phyloP scores from a whole-genome alignment of 2,797 vertebrate species.

The Pteropus rufus region DNA sequence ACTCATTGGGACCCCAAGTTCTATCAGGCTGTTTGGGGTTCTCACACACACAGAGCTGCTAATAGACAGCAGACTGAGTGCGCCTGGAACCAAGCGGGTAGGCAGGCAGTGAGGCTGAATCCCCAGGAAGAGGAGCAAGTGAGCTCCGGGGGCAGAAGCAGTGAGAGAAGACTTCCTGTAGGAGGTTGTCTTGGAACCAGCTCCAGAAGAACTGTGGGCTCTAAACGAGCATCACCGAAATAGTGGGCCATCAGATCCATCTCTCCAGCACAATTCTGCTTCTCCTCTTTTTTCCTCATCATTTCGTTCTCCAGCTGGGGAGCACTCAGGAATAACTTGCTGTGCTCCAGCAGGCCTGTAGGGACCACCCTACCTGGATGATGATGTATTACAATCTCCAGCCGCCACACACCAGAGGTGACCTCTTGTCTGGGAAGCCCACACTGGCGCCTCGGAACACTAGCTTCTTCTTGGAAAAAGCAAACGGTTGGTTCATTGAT shows the following conservation, averaged over 20 bases:
- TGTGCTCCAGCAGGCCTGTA: neutral
- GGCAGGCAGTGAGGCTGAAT: neutral
- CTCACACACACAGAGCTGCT: rapidly evolving
- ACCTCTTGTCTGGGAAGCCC: conserved; percentile 4
- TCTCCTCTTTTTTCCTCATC: neutral
- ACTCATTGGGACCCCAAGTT: neutral
- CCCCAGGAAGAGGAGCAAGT: neutral
- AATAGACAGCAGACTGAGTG: neutral
- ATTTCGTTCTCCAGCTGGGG: neutral
- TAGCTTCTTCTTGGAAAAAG: conserved; percentile 62
- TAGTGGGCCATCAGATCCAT: neutral
- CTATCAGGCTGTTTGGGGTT: neutral
- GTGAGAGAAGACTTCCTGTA: neutral
- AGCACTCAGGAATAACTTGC: neutral
- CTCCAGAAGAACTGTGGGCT: neutral
- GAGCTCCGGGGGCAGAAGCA: neutral
- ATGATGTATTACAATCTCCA: conserved; percentile 28
- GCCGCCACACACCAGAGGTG: neutral
- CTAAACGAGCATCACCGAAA: rapidly evolving
- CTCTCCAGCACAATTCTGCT: neutral
- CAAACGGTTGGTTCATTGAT: neutral
- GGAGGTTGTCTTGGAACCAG: neutral
- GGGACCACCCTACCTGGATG: conserved; percentile 9
- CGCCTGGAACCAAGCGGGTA: neutral
- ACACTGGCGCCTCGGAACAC: conserved; percentile 29